Evolutionary conservation across 2,888 invertebrate genomes (phyloP).

Genomic region (Aspidapion aeneum): DNA sequence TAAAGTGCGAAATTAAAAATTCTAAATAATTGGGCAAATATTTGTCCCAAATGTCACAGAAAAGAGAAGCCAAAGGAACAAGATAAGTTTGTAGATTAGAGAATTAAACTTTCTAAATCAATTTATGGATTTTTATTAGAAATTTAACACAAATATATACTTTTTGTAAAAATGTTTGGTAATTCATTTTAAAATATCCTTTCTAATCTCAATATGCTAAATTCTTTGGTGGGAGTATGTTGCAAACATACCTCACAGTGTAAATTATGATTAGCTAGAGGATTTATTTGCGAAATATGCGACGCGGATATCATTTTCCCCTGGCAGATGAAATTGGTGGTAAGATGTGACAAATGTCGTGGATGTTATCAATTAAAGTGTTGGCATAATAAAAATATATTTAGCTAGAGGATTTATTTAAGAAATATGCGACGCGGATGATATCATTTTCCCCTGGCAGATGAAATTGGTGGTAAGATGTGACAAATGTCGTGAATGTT

Average conservation of each 20-base stretch:
- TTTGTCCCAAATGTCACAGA: constrained; percentile 52
- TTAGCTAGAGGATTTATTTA: constrained; percentile 69
- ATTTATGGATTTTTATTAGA: no score
- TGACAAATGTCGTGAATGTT: constrained; percentile 62
- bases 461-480: constrained; percentile 60
- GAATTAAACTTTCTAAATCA: no score
- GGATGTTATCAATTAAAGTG: constrained; percentile 64
- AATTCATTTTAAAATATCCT: no score
- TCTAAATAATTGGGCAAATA: constrained; percentile 29
- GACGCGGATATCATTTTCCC: constrained; percentile 63
- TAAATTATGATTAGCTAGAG: constrained; percentile 53
- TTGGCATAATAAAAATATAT: constrained; percentile 59
- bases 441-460: constrained; percentile 73
- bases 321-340: constrained; percentile 63
- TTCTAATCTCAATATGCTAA: no score
- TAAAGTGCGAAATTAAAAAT: constrained; percentile 59
- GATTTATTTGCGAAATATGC: constrained; percentile 73
- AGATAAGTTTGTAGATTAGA: no score
- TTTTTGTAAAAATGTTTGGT: no score
- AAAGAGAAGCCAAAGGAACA: constrained; percentile 39
- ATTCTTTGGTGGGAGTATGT: constrained; percentile 56
- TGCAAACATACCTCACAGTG: constrained; percentile 58
- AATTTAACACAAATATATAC: no score
- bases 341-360: constrained; percentile 61
- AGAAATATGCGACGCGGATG: constrained; percentile 61